Base-by-base conservation (phyloP, 2,113 vertebrate species). In the Trichechus manatus region DNA sequence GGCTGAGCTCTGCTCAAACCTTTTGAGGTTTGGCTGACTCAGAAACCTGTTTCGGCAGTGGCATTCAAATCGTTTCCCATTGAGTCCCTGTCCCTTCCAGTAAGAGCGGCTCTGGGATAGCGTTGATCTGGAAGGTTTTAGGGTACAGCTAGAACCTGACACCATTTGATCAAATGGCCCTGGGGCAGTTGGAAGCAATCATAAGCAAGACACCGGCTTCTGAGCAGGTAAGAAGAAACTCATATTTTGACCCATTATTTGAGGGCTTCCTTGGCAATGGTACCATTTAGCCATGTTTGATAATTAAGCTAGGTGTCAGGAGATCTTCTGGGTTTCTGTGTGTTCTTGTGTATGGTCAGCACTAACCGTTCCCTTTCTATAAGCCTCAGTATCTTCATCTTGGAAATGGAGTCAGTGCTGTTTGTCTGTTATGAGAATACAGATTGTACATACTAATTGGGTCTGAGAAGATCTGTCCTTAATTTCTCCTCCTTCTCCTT, bases 41-140 rank as follows among this genome's bases (percentile, higher is more conserved):
- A 89, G 59, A 95, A 80, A 50, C 20, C 25, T 87, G 13, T 82
- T 94, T 92, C 82, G 50, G 10, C 15, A 63, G 9, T 86, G 64
- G 39, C 59, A 89, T 84, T 96, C 78, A 70, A 15, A 85, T 95
- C 8, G 81, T 89, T 89, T 93, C 39, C 33, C 31, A 50, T n/a
- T 82, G 64, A 77, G 27, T 59, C 17, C 10, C 23, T 70, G 3
- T 56, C 14, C 15, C 42, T 86, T 5, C 39, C 10, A 70, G 33
- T 63, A 85, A 39, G 19, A 2, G 13, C 88, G 5, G n/a, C 19
- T 84, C 23, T 95, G 29, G 14, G 36, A 79, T 95, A 8, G 20
- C 83, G 14, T 93, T 84, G 70, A 79, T 80, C 56, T 86, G 86
- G 59, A 91, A 15, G 9, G 23, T 33, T 93, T 11, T 33, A 78